These are phyloP conservation scores for Drosophila grimshawi DNA, from an alignment of 1,140 invertebrate genomes.

Conservation along the genomic window DNA sequence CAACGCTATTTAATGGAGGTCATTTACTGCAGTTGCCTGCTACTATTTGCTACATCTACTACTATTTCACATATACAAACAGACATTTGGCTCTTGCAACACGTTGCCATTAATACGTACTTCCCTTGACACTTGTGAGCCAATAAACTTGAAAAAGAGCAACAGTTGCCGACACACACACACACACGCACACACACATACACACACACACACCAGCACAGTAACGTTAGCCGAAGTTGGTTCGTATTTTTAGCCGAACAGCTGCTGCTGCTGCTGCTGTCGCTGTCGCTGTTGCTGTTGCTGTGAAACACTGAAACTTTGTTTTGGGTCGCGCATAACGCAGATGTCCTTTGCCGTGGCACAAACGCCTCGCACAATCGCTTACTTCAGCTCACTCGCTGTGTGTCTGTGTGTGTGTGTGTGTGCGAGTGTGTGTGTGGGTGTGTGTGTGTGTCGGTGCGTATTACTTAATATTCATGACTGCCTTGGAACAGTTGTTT, in stretches of 20 bases:
- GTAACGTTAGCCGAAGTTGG: slow-evolving; percentile 28
- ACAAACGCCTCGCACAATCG: slow-evolving; percentile 47
- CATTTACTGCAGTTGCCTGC: slow-evolving; percentile 53
- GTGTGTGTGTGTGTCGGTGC: slow-evolving; percentile 13
- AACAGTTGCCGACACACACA: slow-evolving; percentile 69
- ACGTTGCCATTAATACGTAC: slow-evolving; percentile 82
- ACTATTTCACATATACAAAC: slow-evolving; percentile 23
- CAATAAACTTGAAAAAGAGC: slow-evolving; percentile 83
- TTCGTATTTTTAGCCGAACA: slow-evolving; percentile 21
- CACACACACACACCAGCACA: slow-evolving; percentile 32
- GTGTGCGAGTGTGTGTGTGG: slow-evolving; percentile 11
- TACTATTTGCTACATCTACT: slow-evolving; percentile 61
- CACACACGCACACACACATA: slow-evolving; percentile 22
- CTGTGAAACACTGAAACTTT: slow-evolving; percentile 23
- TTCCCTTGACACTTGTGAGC: slow-evolving; percentile 83
- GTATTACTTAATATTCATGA: slow-evolving; percentile 57
- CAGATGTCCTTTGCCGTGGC: slow-evolving; percentile 78
- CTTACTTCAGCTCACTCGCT: slow-evolving; percentile 20
- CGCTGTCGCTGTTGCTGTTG: slow-evolving; percentile 6
- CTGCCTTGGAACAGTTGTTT: slow-evolving; percentile 39
- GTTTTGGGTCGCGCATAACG: slow-evolving; percentile 65
- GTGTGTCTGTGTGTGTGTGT: not conserved
- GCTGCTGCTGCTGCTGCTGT: slow-evolving; percentile 3
- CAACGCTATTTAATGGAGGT: slow-evolving; percentile 29
- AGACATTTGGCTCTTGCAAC: slow-evolving; percentile 54